phyloP scores from a whole-genome alignment of 2,888 invertebrate genomes.

The Tachina lurida region DNA sequence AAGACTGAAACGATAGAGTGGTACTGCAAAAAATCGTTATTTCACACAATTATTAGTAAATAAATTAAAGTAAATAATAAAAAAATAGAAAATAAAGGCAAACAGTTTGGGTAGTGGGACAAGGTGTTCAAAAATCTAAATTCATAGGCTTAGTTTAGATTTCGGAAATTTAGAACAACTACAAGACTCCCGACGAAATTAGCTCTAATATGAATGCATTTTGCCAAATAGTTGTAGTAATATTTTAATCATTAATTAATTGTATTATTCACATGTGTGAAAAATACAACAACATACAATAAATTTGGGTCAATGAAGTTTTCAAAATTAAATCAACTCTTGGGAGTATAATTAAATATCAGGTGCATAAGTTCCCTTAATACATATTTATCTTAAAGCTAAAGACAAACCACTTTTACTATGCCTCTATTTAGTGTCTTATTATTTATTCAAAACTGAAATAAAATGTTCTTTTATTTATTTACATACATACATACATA shows the following conservation, averaged over 20 bases:
- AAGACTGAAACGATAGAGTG: background rate
- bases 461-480: background rate
- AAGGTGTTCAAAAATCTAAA: no score
- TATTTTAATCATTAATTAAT: background rate
- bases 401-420: background rate
- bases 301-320: conserved; percentile 49
- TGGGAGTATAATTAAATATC: conserved; percentile 27
- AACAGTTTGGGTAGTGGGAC: no score
- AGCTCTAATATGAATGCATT: no score
- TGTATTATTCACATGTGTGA: conserved; percentile 6
- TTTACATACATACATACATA: background rate
- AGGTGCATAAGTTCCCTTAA: conserved; percentile 62
- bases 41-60: no score
- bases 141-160: no score
- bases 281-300: background rate
- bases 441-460: conserved; percentile 55
- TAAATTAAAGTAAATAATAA: no score
- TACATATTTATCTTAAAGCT: background rate
- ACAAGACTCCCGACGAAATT: no score
- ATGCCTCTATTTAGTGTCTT: conserved; percentile 28
- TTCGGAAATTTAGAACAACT: no score
- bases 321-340: background rate
- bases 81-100: background rate
- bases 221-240: background rate
- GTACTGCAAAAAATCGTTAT: background rate